phyloP scores from a whole-genome alignment of 2,797 vertebrate species.

The Ficedula albicollis region DNA sequence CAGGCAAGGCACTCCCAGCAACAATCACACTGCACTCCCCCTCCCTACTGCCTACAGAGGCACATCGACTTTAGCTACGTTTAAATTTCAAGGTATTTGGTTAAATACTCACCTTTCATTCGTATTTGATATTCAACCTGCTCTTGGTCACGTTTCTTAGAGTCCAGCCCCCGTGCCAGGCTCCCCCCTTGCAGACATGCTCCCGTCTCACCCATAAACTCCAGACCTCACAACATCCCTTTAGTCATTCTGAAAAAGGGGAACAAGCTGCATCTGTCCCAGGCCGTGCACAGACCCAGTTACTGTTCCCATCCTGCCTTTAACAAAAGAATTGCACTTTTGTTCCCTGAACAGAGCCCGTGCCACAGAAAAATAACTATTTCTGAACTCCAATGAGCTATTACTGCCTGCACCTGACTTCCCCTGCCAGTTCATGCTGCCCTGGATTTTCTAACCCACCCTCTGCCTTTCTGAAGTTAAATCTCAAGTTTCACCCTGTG shows the following conservation, averaged over 20 bases:
- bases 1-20: background rate
- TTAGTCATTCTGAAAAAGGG: background rate
- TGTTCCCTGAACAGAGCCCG: background rate
- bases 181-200: background rate
- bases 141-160: background rate
- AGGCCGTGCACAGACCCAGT: background rate
- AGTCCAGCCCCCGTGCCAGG: background rate
- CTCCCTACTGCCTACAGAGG: background rate
- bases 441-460: background rate
- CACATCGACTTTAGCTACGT: rapidly evolving
- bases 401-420: background rate
- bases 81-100: background rate
- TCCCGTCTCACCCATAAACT: background rate
- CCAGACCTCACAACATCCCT: conserved; percentile 5
- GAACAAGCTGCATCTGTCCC: conserved; percentile 41
- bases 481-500: background rate
- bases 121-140: rapidly evolving
- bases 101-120: background rate
- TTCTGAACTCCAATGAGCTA: background rate
- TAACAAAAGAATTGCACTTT: conserved; percentile 52
- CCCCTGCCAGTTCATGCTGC: background rate
- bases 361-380: background rate
- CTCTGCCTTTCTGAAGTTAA: background rate
- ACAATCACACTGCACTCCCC: background rate
- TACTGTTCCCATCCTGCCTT: background rate